These are phyloP conservation scores for Hemithea aestivaria DNA, from an alignment of 2,888 invertebrate species.

Conservation along the genomic window DNA sequence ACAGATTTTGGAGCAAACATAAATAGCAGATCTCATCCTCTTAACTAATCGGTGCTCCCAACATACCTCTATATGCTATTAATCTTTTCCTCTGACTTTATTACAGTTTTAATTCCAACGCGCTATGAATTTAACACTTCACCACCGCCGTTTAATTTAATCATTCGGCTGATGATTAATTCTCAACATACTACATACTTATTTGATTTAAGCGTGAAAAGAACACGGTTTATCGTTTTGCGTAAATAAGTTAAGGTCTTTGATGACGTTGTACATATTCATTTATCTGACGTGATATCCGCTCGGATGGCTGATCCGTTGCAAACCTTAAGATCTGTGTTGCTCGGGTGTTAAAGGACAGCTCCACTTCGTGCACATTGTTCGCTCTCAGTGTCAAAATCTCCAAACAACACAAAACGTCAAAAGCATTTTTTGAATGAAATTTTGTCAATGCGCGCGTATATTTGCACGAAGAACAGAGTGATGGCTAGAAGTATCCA, in stretches of 20 bases:
- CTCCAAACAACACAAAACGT: no score
- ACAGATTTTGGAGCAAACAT: no score
- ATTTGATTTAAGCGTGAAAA: constrained; percentile 5
- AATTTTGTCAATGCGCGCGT: no score
- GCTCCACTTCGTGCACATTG: no score
- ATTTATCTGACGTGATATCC: constrained; percentile 10
- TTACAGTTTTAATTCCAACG: constrained; percentile 19
- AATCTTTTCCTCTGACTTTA: constrained; percentile 22
- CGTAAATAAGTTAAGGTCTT: constrained; percentile 20
- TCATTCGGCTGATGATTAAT: constrained; percentile 2
- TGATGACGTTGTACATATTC: constrained; percentile 12
- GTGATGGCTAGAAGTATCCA: no score
- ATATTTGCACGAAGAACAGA: no score
- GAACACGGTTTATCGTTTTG: constrained; percentile 14
- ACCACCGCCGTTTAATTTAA: neutral
- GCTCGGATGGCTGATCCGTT: constrained; percentile 11
- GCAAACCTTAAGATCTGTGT: constrained; percentile 14
- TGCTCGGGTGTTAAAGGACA: no score
- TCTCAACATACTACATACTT: no score
- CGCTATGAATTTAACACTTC: constrained; percentile 4
- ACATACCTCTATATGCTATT: constrained; percentile 25
- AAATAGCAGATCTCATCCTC: no score
- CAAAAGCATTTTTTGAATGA: no score
- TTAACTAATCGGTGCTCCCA: constrained; percentile 28
- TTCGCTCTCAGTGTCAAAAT: no score